Base-by-base conservation (phyloP, 2,113 vertebrate genomes). In the Echinops telfairi region DNA sequence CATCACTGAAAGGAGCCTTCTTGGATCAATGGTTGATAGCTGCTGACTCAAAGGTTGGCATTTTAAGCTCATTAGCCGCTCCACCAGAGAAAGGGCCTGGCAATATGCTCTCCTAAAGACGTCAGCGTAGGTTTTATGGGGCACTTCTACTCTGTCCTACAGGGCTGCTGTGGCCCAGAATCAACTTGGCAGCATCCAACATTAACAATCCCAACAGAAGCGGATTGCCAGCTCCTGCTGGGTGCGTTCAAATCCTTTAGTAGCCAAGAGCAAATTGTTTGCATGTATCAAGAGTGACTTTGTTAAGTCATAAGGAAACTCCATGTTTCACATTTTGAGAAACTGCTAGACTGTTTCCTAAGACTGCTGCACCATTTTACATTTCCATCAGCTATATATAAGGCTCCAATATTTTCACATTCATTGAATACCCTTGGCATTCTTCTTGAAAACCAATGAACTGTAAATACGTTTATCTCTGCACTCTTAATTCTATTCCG, bases 361-460 rank as follows among this genome's bases (percentile, higher is more conserved):
- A 75, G 38, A 92, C 7, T 43, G 19, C 62, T 8, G 2, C 20
- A 40, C 40, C 38, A 33, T 84, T 66, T 73, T 92, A n/a, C 20
- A n/a, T 60, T 91, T 43, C 89, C 14, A 60, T 40, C n/a, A 82
- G 27, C 22, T 91, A 20, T 62, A 23, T 40, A 31, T 47, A 47
- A 88, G 12, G 14, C 68, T 92, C 79, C 19, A 14, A 16, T 40
- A 53, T 92, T 40, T 88, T 29, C 25, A 12, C 62, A 47, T 64
- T 53, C 47, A 53, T 11, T 53, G 47, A 53, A 11, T 53, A 53
- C 47, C 47, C 47, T 53, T 53, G 47, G 47, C 47, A 53, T 53
- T 14, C 68, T 87, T 71, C 31, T 68, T 6, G 22, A 88, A 89
- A 95, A 93, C 71, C 77, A 81, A 22, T 57, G 85, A 53, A 71